These are phyloP conservation scores for Drosophila fulvimacula DNA, from an alignment of 2,888 invertebrate genomes.

Conservation along the genomic window DNA sequence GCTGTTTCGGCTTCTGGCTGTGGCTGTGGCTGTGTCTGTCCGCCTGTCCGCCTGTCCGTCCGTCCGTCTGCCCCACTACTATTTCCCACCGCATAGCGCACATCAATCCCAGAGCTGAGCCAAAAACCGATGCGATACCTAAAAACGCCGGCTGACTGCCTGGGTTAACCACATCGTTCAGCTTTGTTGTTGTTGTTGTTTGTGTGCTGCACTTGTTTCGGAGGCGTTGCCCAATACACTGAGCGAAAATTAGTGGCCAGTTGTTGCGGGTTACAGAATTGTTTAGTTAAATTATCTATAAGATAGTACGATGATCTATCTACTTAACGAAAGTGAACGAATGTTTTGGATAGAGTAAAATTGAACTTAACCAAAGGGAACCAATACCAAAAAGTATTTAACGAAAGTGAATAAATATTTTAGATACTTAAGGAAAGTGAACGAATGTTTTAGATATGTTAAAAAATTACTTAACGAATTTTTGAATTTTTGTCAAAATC, in stretches of 20 bases:
- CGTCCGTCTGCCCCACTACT: slow-evolving; percentile 21
- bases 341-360: not conserved
- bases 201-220: slow-evolving; percentile 59
- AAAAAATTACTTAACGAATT: not conserved
- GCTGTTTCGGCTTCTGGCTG: slow-evolving; percentile 58
- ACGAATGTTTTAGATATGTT: not conserved
- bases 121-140: slow-evolving; percentile 43
- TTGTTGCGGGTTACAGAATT: not conserved
- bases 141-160: slow-evolving; percentile 49
- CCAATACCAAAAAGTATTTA: too few species aligned
- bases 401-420: too few species aligned
- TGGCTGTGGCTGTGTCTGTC: slow-evolving; percentile 9
- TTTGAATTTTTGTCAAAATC: too few species aligned
- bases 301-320: not conserved
- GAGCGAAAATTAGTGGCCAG: not conserved
- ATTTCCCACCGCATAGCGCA: slow-evolving; percentile 58
- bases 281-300: too few species aligned
- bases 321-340: not conserved
- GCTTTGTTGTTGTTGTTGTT: slow-evolving; percentile 26
- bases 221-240: slow-evolving; percentile 58
- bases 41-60: not conserved
- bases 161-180: slow-evolving; percentile 61
- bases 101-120: slow-evolving; percentile 58
- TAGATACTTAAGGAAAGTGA: too few species aligned
- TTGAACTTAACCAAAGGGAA: not conserved